Evolutionary conservation across 2,888 invertebrate genomes (phyloP).

Genomic region (Stenoptilia bipunctidactyla): DNA sequence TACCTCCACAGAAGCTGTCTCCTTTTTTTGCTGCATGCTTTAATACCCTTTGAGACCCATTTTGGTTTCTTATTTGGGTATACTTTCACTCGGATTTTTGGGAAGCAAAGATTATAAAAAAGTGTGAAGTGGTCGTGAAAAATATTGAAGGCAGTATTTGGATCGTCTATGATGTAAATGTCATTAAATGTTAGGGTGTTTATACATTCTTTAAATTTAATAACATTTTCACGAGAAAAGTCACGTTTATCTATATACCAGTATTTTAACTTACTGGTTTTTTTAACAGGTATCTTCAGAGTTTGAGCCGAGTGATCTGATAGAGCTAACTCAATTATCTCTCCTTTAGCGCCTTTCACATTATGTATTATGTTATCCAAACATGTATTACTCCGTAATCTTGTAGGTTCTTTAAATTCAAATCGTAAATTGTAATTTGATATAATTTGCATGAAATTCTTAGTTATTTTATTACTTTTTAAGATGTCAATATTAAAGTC

Average conservation of each 20-base stretch:
- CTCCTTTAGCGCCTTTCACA: conserved; percentile 3
- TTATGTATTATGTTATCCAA: conserved; percentile 9
- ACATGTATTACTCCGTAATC: conserved; percentile 7
- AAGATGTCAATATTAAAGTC: conserved; percentile 8
- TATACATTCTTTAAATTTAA: conserved; percentile 12
- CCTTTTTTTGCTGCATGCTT: conserved; percentile 1
- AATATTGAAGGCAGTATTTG: conserved; percentile 11
- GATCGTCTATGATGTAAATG: conserved; percentile 9
- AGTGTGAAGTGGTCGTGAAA: conserved; percentile 9
- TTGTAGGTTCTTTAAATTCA: conserved; percentile 4
- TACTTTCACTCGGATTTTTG: neutral
- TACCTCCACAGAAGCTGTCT: neutral
- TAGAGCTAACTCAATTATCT: conserved; percentile 7
- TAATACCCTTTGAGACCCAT: conserved; percentile 1
- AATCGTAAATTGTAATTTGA: conserved; percentile 1
- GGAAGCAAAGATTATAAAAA: conserved; percentile 13
- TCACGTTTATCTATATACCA: conserved; percentile 9
- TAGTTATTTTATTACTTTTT: neutral
- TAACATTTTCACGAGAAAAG: conserved; percentile 10
- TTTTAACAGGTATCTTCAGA: conserved; percentile 9
- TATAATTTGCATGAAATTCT: neutral
- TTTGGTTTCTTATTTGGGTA: conserved; percentile 5
- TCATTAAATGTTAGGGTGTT: conserved; percentile 10
- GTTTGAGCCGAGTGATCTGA: conserved; percentile 13
- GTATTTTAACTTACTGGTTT: conserved; percentile 3